phyloP scores from a whole-genome alignment of 2,888 invertebrate genomes.

The Carabus problematicus region DNA sequence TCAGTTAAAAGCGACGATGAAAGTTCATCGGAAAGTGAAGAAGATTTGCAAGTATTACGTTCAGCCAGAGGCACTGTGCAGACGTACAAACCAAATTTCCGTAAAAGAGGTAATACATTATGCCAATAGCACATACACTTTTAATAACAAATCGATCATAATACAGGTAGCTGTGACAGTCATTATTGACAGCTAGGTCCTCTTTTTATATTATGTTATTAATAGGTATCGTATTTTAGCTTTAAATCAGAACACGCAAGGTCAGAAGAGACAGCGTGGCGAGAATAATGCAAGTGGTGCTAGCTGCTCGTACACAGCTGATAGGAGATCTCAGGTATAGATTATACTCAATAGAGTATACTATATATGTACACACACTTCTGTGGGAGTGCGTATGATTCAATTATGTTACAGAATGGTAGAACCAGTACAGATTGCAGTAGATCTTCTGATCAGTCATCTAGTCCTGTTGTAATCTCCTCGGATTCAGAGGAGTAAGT shows the following conservation, averaged over 20 bases:
- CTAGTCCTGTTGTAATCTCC: neutral
- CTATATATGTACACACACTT: no score
- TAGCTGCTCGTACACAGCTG: neutral
- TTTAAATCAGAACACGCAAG: no score
- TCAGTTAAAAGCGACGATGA: constrained; percentile 8
- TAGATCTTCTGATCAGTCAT: neutral
- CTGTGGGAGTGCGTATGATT: no score
- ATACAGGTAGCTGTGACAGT: neutral
- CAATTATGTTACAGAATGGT: no score
- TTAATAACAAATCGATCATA: neutral
- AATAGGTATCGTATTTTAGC: no score
- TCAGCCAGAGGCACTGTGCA: constrained; percentile 6
- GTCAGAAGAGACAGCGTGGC: neutral
- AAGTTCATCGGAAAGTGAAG: constrained; percentile 15
- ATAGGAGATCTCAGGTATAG: no score
- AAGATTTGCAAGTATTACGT: constrained; percentile 9
- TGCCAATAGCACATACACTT: neutral
- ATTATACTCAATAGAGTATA: no score
- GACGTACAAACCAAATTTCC: constrained; percentile 16
- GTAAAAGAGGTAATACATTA: constrained; percentile 13
- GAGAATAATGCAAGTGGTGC: neutral
- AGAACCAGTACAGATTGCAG: neutral
- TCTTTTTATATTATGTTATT: no score
- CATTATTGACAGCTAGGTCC: no score
- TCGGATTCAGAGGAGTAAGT: constrained; percentile 1